These are phyloP conservation scores for Ammodytes dubius DNA, from an alignment of 2,113 vertebrate species.

Conservation along the genomic window DNA sequence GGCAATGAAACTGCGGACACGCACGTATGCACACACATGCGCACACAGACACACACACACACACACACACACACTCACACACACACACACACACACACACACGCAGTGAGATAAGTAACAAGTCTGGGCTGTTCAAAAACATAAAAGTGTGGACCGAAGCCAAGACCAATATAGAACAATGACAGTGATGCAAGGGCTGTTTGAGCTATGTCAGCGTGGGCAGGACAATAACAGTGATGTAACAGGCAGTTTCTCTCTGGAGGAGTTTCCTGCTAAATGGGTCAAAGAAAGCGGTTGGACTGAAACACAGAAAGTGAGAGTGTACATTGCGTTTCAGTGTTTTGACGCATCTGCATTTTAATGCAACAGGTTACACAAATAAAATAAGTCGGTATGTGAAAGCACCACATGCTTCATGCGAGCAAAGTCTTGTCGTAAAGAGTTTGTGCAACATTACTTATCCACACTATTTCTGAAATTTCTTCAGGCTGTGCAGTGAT, in stretches of 20 bases:
- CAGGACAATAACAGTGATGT: conserved; percentile 43
- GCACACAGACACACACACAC: not conserved
- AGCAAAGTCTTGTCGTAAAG: not conserved
- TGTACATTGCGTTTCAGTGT: not conserved
- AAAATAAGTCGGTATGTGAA: not conserved
- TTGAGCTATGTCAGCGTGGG: conserved; percentile 7
- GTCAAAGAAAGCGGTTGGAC: conserved; percentile 1
- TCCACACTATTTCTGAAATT: not conserved
- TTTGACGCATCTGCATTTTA: not conserved
- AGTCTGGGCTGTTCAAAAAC: not conserved
- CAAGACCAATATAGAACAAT: conserved; percentile 17
- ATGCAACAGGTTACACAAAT: not conserved
- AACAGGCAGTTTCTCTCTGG: conserved; percentile 53
- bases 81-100: too few relatives aligned
- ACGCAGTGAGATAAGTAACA: conserved; percentile 13
- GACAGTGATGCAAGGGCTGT: conserved; percentile 37
- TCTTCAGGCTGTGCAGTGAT: not conserved
- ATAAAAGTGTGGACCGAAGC: not conserved
- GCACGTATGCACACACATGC: not conserved
- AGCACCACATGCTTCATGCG: not conserved
- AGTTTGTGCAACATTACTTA: not conserved
- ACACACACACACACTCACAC: not conserved
- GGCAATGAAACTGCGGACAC: conserved; percentile 13
- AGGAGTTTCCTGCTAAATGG: conserved; percentile 22
- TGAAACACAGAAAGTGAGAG: conserved; percentile 9